phyloP scores from a whole-genome alignment of 2,113 vertebrate genomes.

The Ptyas mucosa region DNA sequence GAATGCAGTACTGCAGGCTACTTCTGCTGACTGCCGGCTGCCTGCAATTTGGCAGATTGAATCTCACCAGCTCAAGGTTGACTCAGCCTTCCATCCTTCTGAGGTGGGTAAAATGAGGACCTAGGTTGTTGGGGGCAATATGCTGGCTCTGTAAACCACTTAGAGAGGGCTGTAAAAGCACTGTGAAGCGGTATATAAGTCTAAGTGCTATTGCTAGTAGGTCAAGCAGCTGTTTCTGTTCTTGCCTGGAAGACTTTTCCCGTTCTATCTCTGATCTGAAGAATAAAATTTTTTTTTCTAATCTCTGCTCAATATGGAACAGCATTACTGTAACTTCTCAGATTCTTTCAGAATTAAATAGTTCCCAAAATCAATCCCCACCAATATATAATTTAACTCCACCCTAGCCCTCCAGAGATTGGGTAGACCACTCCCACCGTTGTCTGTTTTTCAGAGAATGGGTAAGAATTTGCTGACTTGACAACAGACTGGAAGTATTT shows the following conservation, averaged over 20 bases:
- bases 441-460: neutral
- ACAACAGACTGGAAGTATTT: neutral
- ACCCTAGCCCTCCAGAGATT: neutral
- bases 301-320: neutral
- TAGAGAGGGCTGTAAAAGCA: no score
- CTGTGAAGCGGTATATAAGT: no score
- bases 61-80: no score
- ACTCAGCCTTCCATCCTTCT: no score
- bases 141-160: no score
- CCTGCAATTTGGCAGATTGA: no score
- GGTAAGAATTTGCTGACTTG: neutral
- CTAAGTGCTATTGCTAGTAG: no score
- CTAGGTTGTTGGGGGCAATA: no score
- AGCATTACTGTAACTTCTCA: neutral
- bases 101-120: no score
- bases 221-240: neutral
- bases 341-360: neutral
- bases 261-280: neutral
- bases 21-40: no score
- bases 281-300: neutral
- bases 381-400: neutral
- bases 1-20: no score
- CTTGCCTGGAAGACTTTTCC: neutral
- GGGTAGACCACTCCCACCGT: neutral
- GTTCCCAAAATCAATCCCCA: neutral